Base-by-base conservation (phyloP, 1,140 invertebrate genomes). In the Brachionus asplanchnoidis region DNA sequence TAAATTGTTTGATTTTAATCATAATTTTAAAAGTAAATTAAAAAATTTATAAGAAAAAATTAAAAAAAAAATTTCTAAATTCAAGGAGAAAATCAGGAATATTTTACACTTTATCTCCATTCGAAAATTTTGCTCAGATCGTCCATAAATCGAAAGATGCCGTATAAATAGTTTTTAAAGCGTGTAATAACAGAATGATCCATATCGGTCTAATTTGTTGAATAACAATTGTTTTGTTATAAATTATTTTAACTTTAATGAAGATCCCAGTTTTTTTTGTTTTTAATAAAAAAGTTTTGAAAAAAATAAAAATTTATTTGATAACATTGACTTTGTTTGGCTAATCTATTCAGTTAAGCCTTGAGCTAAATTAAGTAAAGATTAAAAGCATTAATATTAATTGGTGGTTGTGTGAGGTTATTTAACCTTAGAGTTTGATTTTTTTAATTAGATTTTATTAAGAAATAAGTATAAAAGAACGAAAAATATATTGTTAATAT, bases 91-190 rank as follows among this genome's bases (percentile, higher is more conserved):
- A 50, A 77, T 50, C 42, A 77, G 42, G 73, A 77, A 77, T 50
- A 77, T 50, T 77, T 50, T 50, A 77, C 73, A 26, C 12, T 77
- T 8, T 77, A 77, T 20, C 73, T 77, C 28, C 44, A 77, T 77
- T 77, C 73, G 14, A 77, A 77, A 50, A 77, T 77, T 50, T 77
- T 77, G 26, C 73, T 77, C 26, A 77, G 44, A 77, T 77, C 73
- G 17, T 77, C 73, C 4, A 46, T 77, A 14, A 77, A 77, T 77
- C 17, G 26, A 75, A 75, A 44, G 23, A 42, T 20, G 17, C 12
- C 11, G n/a, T 68, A 32, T 68, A 68, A 68, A 32, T n/a, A 32
- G 14, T 50, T 36, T 73, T 73, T 73, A 42, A 73, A 40, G 8
- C 40, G 68, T 32, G 6, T 14, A 32, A 68, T 40, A 28, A 6